A percentile compares a stretch with the other conserved stretches of the same genome.
Conservation (phyloP, 1,140 invertebrate genomes). For the Pseudomyrmex sp. region DNA sequence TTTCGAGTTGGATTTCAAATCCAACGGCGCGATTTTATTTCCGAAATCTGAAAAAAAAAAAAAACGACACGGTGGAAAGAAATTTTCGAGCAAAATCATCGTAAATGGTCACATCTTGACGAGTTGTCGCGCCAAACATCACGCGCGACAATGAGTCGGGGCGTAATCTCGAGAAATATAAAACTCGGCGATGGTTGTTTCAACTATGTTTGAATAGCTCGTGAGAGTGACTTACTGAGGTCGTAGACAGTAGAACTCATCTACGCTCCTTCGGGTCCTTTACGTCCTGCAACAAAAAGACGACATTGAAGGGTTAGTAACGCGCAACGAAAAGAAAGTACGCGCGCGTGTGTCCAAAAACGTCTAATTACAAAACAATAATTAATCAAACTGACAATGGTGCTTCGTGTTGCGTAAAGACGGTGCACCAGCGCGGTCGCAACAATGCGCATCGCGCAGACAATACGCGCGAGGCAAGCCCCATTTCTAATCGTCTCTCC, state of each 20-base stretch:
- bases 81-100: too few relatives aligned
- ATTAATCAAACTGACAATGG: slow-evolving; percentile 55
- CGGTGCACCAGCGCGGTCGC: not conserved
- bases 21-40: too few relatives aligned
- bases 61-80: too few relatives aligned
- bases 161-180: too few relatives aligned
- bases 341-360: not conserved
- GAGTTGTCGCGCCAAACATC: too few relatives aligned
- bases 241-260: slow-evolving; percentile 80
- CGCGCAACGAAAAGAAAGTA: not conserved
- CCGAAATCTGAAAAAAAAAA: too few relatives aligned
- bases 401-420: slow-evolving; percentile 13
- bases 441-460: slow-evolving; percentile 42
- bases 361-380: slow-evolving; percentile 53
- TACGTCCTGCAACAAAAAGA: slow-evolving; percentile 78
- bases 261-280: slow-evolving; percentile 77
- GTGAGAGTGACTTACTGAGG: slow-evolving; percentile 66
- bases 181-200: too few relatives aligned
- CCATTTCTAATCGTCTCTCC: slow-evolving; percentile 40
- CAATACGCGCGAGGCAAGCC: slow-evolving; percentile 24
- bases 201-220: too few relatives aligned
- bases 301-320: slow-evolving; percentile 24
- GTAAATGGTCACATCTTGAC: too few relatives aligned
- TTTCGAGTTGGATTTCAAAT: too few relatives aligned
- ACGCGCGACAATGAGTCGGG: too few relatives aligned